phyloP scores from a whole-genome alignment of 2,113 vertebrate species.

The Seriola quinqueradiata region DNA sequence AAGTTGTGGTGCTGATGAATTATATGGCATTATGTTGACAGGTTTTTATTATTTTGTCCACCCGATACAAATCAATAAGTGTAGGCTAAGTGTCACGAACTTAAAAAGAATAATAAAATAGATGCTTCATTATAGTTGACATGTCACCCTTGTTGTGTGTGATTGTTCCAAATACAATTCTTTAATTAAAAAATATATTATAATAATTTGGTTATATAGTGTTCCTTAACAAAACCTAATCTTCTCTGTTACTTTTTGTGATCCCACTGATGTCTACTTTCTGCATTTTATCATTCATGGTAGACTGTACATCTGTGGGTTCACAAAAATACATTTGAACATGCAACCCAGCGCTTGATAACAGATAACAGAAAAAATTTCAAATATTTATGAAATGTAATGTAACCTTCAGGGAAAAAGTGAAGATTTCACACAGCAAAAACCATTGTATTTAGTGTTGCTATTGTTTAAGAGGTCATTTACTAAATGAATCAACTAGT shows the following conservation, averaged over 20 bases:
- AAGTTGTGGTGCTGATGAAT: too few relatives aligned
- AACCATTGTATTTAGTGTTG: not conserved
- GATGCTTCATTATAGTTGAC: too few relatives aligned
- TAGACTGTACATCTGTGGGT: not conserved
- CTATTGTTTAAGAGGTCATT: not conserved
- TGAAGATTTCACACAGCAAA: not conserved
- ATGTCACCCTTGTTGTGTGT: too few relatives aligned
- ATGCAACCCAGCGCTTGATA: not conserved
- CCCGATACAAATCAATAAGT: too few relatives aligned
- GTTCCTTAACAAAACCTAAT: too few relatives aligned
- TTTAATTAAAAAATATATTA: too few relatives aligned
- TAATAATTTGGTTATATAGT: too few relatives aligned
- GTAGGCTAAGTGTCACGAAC: too few relatives aligned
- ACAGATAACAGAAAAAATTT: not conserved
- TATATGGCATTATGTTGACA: too few relatives aligned
- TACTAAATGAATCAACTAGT: constrained; percentile 19
- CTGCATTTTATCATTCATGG: not conserved
- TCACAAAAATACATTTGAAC: not conserved
- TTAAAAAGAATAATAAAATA: too few relatives aligned
- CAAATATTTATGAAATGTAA: not conserved
- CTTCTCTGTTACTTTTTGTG: not conserved
- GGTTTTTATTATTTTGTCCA: too few relatives aligned
- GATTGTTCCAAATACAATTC: too few relatives aligned
- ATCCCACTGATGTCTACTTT: not conserved
- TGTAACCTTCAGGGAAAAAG: not conserved